A percentile compares a stretch with the other conserved stretches of the same genome.
These are phyloP conservation scores for Eueides isabella DNA, from an alignment of 1,140 invertebrate species.

Conservation along the genomic window DNA sequence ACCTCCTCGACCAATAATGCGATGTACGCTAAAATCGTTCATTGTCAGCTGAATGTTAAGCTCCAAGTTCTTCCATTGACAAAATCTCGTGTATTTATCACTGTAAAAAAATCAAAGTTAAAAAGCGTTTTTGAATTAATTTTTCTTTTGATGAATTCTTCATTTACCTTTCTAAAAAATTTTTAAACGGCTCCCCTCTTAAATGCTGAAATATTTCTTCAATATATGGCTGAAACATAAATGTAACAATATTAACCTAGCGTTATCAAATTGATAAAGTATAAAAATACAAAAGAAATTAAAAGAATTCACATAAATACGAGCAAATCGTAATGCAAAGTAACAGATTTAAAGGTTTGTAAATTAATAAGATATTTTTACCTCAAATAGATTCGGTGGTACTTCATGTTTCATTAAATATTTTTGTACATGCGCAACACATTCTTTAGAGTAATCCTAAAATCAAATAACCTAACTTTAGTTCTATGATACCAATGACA, in stretches of 20 bases:
- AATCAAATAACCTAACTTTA: constrained; percentile 54
- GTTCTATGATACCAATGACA: not conserved
- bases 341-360: not conserved
- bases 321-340: not conserved
- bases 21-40: constrained; percentile 99
- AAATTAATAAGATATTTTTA: constrained; percentile 75
- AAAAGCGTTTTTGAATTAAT: constrained; percentile 15
- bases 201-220: constrained; percentile 99
- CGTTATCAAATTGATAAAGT: too few species aligned
- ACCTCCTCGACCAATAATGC: constrained; percentile 99
- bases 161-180: constrained; percentile 97
- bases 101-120: constrained; percentile 84
- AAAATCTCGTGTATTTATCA: constrained; percentile 99
- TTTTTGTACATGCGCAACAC: constrained; percentile 98
- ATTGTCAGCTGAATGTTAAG: constrained; percentile 99
- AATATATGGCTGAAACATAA: constrained; percentile 94
- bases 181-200: constrained; percentile 97
- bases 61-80: constrained; percentile 99
- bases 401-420: constrained; percentile 98
- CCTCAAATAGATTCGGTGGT: constrained; percentile 98
- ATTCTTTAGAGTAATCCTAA: constrained; percentile 98
- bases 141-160: not conserved
- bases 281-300: not conserved
- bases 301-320: not conserved
- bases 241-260: not conserved